These are phyloP conservation scores for Chaetodon trifasciatus DNA, from an alignment of 2,797 vertebrate genomes.

Conservation along the genomic window DNA sequence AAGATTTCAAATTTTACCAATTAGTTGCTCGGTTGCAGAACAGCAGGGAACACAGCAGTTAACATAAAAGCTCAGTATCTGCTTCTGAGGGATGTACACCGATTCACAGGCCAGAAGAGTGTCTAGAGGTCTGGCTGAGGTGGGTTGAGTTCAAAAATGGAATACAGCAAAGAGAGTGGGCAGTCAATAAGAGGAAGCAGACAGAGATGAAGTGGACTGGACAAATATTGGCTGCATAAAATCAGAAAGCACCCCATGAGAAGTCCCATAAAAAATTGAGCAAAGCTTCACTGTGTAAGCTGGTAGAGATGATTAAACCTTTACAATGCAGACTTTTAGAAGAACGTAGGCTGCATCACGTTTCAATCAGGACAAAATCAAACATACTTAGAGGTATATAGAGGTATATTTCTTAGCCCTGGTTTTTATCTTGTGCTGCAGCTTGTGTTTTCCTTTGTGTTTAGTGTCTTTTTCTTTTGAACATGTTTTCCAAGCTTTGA, in stretches of 20 bases:
- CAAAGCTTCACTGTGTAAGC: slow-evolving; percentile 1
- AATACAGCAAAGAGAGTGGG: background rate
- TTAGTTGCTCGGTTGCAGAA: background rate
- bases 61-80: background rate
- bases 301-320: background rate
- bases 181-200: background rate
- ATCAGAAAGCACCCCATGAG: background rate
- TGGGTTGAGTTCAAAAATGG: background rate
- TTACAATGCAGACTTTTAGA: background rate
- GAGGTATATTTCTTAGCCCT: background rate
- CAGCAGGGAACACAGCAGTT: slow-evolving; percentile 14
- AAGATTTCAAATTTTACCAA: background rate
- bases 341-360: background rate
- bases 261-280: background rate
- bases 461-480: background rate
- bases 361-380: background rate
- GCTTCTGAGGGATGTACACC: background rate
- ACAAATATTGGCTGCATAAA: slow-evolving; percentile 6
- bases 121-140: slow-evolving; percentile 23
- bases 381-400: too few species aligned
- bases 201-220: slow-evolving; percentile 17
- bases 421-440: background rate
- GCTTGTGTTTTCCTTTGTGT: background rate
- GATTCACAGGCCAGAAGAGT: slow-evolving; percentile 13
- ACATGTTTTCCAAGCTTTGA: background rate